Conservation (phyloP, 2,888 invertebrate species). For the Diloba caeruleocephala region DNA sequence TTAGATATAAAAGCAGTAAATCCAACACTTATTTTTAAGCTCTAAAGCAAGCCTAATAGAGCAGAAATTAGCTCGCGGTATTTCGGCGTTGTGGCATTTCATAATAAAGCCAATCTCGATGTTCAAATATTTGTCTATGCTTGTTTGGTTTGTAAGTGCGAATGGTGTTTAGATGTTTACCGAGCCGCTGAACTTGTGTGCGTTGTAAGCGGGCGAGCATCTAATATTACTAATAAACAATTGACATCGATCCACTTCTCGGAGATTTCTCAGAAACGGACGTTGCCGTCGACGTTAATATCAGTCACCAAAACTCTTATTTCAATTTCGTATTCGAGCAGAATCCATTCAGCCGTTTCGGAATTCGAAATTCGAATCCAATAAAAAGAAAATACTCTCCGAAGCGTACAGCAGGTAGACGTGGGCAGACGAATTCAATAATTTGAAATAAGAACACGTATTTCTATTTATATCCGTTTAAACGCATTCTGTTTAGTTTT, state of each 20-base stretch:
- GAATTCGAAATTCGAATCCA: slow-evolving; percentile 70
- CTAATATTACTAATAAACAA: slow-evolving; percentile 81
- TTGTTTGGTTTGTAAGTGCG: slow-evolving; percentile 88
- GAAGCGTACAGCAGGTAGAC: slow-evolving; percentile 81
- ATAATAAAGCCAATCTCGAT: slow-evolving; percentile 77
- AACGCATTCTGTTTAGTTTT: slow-evolving; percentile 88
- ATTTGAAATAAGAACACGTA: slow-evolving; percentile 87
- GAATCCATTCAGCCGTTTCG: slow-evolving; percentile 75
- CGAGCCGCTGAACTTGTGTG: slow-evolving; percentile 83
- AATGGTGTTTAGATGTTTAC: slow-evolving; percentile 88
- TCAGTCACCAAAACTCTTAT: slow-evolving; percentile 51
- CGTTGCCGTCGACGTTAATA: slow-evolving; percentile 50
- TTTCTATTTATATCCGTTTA: slow-evolving; percentile 88
- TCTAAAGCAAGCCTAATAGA: slow-evolving; percentile 63
- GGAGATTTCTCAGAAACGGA: slow-evolving; percentile 51
- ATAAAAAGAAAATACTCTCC: slow-evolving; percentile 74
- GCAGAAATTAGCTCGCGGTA: slow-evolving; percentile 68
- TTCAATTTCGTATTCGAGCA: slow-evolving; percentile 65
- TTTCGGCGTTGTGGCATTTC: slow-evolving; percentile 66
- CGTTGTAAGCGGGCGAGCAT: slow-evolving; percentile 65
- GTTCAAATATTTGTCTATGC: slow-evolving; percentile 86
- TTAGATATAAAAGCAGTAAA: slow-evolving; percentile 61
- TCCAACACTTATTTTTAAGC: slow-evolving; percentile 59
- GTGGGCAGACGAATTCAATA: slow-evolving; percentile 88
- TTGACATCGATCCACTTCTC: slow-evolving; percentile 77